Evolutionary conservation across 2,113 vertebrate species (phyloP).

Genomic region (Climacteris rufus): DNA sequence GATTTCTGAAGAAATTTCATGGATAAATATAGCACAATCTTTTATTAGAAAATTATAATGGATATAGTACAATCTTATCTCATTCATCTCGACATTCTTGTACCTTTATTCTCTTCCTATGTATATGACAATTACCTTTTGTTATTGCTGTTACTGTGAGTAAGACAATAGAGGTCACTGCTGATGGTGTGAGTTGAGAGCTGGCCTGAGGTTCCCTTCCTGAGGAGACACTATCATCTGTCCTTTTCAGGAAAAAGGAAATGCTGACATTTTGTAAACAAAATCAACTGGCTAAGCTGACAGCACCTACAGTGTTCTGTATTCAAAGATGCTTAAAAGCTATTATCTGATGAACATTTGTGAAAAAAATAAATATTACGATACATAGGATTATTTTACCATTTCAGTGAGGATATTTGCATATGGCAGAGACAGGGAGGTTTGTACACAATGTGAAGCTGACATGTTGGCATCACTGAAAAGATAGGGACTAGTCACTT

Average conservation of each 20-base stretch:
- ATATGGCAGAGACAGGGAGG: slow-evolving; percentile 5
- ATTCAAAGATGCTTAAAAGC: slow-evolving; percentile 18
- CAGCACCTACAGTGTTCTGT: neutral
- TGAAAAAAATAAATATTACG: slow-evolving; percentile 26
- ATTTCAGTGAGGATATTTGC: slow-evolving; percentile 21
- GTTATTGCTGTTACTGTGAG: neutral
- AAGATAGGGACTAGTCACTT: slow-evolving; percentile 49
- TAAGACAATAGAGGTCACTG: neutral
- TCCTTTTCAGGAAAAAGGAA: slow-evolving; percentile 34
- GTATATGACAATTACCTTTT: neutral
- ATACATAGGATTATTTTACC: neutral
- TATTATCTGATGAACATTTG: slow-evolving; percentile 54
- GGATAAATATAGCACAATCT: neutral
- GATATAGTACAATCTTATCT: neutral
- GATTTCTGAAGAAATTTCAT: neutral
- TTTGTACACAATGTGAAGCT: slow-evolving; percentile 56
- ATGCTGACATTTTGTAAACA: slow-evolving; percentile 52
- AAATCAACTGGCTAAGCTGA: slow-evolving; percentile 14
- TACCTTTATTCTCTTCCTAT: neutral
- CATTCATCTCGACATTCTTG: neutral
- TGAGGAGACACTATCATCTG: neutral
- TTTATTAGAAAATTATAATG: neutral
- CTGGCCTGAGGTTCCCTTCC: neutral
- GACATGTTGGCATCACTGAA: slow-evolving; percentile 46
- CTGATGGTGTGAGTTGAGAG: neutral